A percentile compares a stretch with the other conserved stretches of the same genome.
phyloP scores from a whole-genome alignment of 2,888 invertebrate genomes.

The Drosophila cracens region DNA sequence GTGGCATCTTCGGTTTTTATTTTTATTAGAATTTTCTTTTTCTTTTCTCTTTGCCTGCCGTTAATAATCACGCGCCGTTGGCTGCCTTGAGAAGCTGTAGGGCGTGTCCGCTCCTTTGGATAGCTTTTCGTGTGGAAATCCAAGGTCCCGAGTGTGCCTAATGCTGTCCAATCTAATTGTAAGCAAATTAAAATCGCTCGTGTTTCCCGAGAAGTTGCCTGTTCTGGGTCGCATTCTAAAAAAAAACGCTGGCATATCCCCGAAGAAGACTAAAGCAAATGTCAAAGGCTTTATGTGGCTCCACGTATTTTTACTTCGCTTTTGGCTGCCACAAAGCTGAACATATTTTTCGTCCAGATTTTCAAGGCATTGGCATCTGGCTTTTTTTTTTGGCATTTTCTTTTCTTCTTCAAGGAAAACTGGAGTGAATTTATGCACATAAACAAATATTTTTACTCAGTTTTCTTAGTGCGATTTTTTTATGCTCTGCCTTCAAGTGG shows the following conservation, averaged over 20 bases:
- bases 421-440: conserved; percentile 43
- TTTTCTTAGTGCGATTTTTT: not conserved
- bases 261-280: not conserved
- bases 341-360: conserved; percentile 44
- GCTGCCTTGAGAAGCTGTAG: conserved; percentile 1
- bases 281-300: conserved; percentile 26
- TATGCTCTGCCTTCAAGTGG: not conserved
- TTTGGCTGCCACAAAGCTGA: conserved; percentile 9
- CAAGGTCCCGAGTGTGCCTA: conserved; percentile 25
- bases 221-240: not conserved
- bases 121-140: conserved; percentile 7
- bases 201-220: conserved; percentile 27
- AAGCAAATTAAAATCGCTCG: conserved; percentile 60
- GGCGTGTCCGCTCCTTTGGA: conserved; percentile 27
- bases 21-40: not conserved
- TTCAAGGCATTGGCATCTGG: conserved; percentile 50
- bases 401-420: conserved; percentile 8
- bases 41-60: conserved; percentile 14
- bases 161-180: conserved; percentile 54
- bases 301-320: not conserved
- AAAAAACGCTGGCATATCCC: conserved; percentile 14
- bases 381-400: conserved; percentile 28
- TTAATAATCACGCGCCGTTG: conserved; percentile 47
- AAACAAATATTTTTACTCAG: conserved; percentile 20
- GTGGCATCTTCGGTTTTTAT: conserved; percentile 8